Conservation (phyloP, 2,113 vertebrate genomes). For the Stictonetta naevosa region DNA sequence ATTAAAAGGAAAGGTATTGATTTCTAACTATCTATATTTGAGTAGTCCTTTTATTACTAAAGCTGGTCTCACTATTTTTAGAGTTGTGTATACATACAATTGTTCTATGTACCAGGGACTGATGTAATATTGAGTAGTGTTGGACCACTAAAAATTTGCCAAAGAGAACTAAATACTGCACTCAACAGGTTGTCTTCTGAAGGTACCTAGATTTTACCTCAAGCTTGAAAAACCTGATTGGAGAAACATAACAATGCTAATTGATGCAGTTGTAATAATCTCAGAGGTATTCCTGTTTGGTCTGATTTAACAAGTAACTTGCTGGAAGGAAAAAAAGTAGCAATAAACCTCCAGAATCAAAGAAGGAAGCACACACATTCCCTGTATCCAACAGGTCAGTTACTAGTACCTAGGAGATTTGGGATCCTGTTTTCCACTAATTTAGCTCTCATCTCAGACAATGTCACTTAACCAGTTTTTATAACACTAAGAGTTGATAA, state of each 20-base stretch:
- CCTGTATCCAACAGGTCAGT: not conserved
- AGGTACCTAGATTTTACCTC: not conserved
- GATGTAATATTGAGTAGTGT: fast-evolving
- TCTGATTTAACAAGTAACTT: not conserved
- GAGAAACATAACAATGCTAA: not conserved
- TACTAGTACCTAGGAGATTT: not conserved
- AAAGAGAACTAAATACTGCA: not conserved
- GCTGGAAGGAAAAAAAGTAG: not conserved
- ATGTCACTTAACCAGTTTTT: not conserved
- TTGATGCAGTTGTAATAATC: not conserved
- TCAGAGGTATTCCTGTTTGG: not conserved
- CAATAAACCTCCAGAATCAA: not conserved
- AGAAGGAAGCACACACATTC: not conserved
- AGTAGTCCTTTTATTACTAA: not conserved
- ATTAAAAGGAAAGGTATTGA: not conserved
- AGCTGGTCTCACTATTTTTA: not conserved
- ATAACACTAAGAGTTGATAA: not conserved
- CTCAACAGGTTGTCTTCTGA: not conserved
- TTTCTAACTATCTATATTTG: not conserved
- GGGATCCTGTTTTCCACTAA: not conserved
- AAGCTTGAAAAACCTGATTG: not conserved
- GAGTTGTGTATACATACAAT: not conserved
- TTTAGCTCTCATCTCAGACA: not conserved
- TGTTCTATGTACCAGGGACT: too few relatives aligned
- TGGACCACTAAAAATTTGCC: not conserved